Base-by-base conservation (phyloP, 2,888 invertebrate species). In the Eupithecia subumbrata region DNA sequence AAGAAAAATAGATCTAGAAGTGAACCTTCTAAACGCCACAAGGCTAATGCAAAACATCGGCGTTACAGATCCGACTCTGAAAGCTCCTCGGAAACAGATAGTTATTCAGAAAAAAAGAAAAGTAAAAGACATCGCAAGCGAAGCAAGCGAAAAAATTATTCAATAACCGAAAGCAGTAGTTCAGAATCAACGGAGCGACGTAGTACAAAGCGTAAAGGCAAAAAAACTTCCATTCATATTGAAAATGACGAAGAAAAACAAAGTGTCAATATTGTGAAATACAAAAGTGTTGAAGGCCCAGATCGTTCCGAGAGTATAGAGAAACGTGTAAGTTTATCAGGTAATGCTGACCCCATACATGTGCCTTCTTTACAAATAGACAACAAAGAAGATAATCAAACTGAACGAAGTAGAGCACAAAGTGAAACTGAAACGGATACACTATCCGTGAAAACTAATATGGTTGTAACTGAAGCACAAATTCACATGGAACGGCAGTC, bases 401-500 rank as follows among this genome's bases (percentile, higher is more conserved):
- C 84, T 40, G 78, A 82, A 45, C 94, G 91, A 85, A 87, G 83
- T 79, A 89, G 89, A 83, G 85, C 87, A 30, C 89, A 88, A 12
- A 95, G 94, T 88, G 95, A 92, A 88, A 95, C 90, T 71, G 95
- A 95, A 87, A 94, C 93, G 1, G 95, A 95, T 79, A 94, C 93
- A 9, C 80, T 93, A 76, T 95, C 95, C 37, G 89, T 95, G 8
- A 93, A 95, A 85, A 93, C 95, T 7, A 95, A 94, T 79, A 94
- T 93, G 91, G 89, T 95, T 67, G 91, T 92, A 71, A 95, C 95
- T 12, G 95, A 95, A 91, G 95, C 95, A 37, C 94, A 95, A 88
- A 93, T 95, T 79, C 95, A 95, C 76, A 92, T 94, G 89, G 92
- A 95, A 83, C 90, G 92, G 73, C 91, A 94, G 80, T 89, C 91